Conservation (phyloP, 2,113 vertebrate species). For the Carettochelys insculpta region DNA sequence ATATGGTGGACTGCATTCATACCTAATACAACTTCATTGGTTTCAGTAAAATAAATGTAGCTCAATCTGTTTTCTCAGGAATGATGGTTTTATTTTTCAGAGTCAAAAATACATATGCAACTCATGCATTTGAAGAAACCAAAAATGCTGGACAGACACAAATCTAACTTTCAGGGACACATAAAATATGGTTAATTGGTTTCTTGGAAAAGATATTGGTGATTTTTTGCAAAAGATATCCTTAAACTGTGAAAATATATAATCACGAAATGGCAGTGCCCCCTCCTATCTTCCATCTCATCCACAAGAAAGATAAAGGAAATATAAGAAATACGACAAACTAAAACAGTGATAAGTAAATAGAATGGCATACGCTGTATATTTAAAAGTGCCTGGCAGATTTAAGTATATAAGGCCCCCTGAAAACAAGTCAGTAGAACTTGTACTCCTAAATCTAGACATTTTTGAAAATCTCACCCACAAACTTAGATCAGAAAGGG, state of each 20-base stretch:
- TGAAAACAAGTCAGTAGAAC: neutral
- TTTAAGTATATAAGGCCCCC: too few relatives aligned
- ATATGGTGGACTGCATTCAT: neutral
- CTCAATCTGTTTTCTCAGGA: neutral
- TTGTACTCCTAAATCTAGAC: neutral
- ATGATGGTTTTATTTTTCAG: neutral
- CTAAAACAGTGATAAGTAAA: neutral
- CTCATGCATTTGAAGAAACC: neutral
- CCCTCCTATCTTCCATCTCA: neutral
- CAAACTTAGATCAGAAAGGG: neutral
- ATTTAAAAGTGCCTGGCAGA: neutral
- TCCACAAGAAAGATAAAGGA: neutral
- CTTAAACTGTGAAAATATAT: neutral
- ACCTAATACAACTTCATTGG: neutral
- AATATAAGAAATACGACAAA: neutral
- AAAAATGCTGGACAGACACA: neutral
- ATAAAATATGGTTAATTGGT: rapidly evolving
- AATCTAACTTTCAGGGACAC: neutral
- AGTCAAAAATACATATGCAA: neutral
- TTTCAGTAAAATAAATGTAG: neutral
- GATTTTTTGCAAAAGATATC: neutral
- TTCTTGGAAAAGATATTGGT: neutral
- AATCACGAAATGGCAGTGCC: neutral
- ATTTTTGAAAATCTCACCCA: neutral
- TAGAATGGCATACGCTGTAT: neutral